phyloP scores from a whole-genome alignment of 2,888 invertebrate species.

The Eurytoma californica region DNA sequence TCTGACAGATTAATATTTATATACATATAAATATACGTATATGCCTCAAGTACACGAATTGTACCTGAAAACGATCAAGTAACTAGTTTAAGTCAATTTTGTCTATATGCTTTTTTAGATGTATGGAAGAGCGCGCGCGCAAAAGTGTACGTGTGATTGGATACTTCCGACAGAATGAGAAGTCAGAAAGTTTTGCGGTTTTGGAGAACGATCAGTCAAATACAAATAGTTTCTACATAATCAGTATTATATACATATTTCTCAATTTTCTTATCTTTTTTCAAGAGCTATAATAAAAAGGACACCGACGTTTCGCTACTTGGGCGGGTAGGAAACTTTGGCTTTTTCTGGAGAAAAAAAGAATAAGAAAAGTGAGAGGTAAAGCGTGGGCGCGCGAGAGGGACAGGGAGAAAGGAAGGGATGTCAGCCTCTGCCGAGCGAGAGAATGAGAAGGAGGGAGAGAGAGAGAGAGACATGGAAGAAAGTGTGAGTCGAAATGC shows the following conservation, averaged over 20 bases:
- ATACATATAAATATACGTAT: constrained; percentile 39
- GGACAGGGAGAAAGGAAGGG: no score
- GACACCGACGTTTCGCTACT: constrained; percentile 41
- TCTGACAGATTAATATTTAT: constrained; percentile 52
- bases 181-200: constrained; percentile 45
- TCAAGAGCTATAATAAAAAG: neutral
- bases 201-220: constrained; percentile 31
- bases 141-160: constrained; percentile 17
- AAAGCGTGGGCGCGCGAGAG: neutral
- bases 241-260: neutral
- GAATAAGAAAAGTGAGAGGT: neutral
- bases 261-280: neutral
- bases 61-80: constrained; percentile 53
- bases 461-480: constrained; percentile 8
- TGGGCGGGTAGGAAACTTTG: constrained; percentile 47
- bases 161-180: constrained; percentile 49
- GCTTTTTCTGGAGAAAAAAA: constrained; percentile 15
- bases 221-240: no score
- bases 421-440: no score
- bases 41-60: constrained; percentile 54
- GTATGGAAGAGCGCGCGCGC: neutral
- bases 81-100: constrained; percentile 49
- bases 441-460: neutral
- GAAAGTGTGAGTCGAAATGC: no score
- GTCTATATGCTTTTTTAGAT: constrained; percentile 19